phyloP scores from a whole-genome alignment of 2,113 vertebrate species.

The Malurus alboscapulatus region DNA sequence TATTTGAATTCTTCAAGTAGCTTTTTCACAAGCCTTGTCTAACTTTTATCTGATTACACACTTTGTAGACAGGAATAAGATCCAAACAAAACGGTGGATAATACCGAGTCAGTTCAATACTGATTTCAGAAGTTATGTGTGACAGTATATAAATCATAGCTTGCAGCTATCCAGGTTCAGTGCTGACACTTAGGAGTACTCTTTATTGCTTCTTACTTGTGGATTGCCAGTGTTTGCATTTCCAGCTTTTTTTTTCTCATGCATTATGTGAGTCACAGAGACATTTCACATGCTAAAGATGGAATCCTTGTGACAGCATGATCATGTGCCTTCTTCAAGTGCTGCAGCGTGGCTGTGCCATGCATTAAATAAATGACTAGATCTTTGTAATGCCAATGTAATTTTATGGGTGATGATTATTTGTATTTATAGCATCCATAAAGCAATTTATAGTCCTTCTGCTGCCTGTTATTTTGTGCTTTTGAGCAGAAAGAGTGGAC shows the following conservation, averaged over 20 bases:
- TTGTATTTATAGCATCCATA: slow-evolving; percentile 55
- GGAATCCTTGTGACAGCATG: slow-evolving; percentile 25
- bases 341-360: neutral
- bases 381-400: slow-evolving; percentile 51
- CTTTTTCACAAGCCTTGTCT: neutral
- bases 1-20: neutral
- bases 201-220: neutral
- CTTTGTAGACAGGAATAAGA: neutral
- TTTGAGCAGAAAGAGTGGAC: slow-evolving; percentile 29
- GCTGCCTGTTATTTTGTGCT: slow-evolving; percentile 47
- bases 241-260: neutral
- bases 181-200: neutral
- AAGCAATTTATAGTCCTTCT: slow-evolving; percentile 55
- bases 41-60: neutral
- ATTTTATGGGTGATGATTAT: slow-evolving; percentile 41
- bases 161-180: neutral
- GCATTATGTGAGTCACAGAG: neutral
- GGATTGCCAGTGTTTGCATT: neutral
- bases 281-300: slow-evolving; percentile 23
- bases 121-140: neutral
- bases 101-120: neutral
- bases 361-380: slow-evolving; percentile 26
- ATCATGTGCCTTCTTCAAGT: neutral
- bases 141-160: neutral
- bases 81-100: neutral